phyloP scores from a whole-genome alignment of 2,888 invertebrate genomes.

The Heliothis peltigera region DNA sequence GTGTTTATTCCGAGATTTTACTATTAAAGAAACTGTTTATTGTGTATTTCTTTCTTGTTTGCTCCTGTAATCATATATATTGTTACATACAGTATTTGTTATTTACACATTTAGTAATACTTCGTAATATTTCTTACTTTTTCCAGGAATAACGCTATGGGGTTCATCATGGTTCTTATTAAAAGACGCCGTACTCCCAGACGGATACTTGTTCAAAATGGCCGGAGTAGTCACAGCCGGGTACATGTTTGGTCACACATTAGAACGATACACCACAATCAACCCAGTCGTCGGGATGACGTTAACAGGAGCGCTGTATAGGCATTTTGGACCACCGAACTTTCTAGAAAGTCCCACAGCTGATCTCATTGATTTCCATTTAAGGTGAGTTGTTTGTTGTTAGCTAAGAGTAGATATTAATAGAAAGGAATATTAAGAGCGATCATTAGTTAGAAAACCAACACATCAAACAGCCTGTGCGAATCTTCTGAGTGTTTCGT shows the following conservation, averaged over 20 bases:
- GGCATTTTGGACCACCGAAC: constrained; percentile 77
- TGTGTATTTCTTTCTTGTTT: not conserved
- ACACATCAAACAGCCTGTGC: too few species aligned
- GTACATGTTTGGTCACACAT: constrained; percentile 81
- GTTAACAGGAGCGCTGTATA: constrained; percentile 80
- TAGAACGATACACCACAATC: constrained; percentile 83
- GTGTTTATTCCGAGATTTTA: not conserved
- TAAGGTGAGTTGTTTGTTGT: constrained; percentile 73
- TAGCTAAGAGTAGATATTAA: not conserved
- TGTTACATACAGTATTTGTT: not conserved
- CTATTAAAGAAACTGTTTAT: not conserved
- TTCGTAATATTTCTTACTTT: not conserved
- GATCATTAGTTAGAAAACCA: too few species aligned
- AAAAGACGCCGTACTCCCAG: constrained; percentile 75
- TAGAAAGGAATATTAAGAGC: too few species aligned
- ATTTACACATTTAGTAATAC: not conserved
- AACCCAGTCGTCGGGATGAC: constrained; percentile 85
- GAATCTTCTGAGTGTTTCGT: too few species aligned
- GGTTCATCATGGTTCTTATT: constrained; percentile 81
- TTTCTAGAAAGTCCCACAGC: constrained; percentile 78
- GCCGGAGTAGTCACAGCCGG: constrained; percentile 76
- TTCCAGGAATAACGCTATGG: constrained; percentile 83
- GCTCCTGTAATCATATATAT: not conserved
- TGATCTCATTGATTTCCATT: constrained; percentile 82
- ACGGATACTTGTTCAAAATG: constrained; percentile 80